Conservation (phyloP, 2,113 vertebrate species). For the Tamias sibiricus region DNA sequence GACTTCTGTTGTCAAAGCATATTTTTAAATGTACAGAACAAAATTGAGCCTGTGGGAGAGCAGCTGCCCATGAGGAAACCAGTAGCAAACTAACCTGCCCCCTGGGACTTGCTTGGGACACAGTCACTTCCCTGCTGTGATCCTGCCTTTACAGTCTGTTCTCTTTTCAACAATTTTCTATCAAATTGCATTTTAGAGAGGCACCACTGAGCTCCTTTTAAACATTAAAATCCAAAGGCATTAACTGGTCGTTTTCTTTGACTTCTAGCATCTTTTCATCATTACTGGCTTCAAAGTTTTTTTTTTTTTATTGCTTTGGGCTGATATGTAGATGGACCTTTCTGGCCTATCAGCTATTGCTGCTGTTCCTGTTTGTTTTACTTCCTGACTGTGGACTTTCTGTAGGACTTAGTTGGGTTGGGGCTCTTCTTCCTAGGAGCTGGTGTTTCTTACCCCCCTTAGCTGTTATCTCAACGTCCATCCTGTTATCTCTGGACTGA, state of each 20-base stretch:
- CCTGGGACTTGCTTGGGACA: neutral
- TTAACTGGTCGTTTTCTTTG: neutral
- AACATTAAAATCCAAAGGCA: neutral
- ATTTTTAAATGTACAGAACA: neutral
- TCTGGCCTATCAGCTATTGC: neutral
- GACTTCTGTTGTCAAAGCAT: neutral
- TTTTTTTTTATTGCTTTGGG: neutral
- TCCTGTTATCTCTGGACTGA: neutral
- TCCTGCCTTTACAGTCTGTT: neutral
- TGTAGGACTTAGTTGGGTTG: neutral
- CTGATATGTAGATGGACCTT: neutral
- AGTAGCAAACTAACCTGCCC: neutral
- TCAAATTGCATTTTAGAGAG: conserved; percentile 30
- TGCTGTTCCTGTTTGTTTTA: neutral
- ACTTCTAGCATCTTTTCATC: neutral
- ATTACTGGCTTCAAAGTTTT: neutral
- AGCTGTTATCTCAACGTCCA: too few species aligned
- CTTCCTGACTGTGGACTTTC: neutral
- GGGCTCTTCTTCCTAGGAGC: neutral
- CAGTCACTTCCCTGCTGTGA: neutral
- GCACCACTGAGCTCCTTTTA: neutral
- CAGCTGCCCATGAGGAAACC: neutral
- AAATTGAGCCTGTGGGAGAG: neutral
- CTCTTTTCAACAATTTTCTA: neutral
- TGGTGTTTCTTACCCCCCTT: neutral